phyloP scores from a whole-genome alignment of 2,797 vertebrate genomes.

The Chloroceryle inda region DNA sequence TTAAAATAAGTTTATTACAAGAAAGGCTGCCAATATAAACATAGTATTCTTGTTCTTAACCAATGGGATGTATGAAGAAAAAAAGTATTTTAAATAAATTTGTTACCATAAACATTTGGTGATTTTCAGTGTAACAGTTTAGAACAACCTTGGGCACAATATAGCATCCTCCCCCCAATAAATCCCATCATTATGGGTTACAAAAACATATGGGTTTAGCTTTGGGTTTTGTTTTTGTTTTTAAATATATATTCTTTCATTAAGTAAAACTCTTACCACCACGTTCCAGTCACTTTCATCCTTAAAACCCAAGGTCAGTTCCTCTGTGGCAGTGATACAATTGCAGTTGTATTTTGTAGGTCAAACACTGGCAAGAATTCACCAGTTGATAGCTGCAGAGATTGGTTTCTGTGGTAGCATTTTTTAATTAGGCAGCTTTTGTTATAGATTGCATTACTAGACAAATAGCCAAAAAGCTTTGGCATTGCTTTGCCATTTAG shows the following conservation, averaged over 20 bases:
- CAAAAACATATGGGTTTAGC: neutral
- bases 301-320: neutral
- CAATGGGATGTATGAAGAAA: neutral
- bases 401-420: neutral
- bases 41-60: conserved; percentile 41
- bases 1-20: conserved; percentile 50
- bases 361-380: conserved; percentile 12
- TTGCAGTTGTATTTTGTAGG: neutral
- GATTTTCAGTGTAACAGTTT: neutral
- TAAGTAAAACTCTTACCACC: neutral
- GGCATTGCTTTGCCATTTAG: neutral
- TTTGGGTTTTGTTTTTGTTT: neutral
- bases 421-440: conserved; percentile 29
- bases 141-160: neutral
- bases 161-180: fast-evolving
- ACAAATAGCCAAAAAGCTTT: conserved; percentile 21
- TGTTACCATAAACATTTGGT: neutral
- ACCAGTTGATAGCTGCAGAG: neutral
- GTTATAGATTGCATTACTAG: neutral
- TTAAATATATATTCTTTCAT: neutral
- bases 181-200: neutral
- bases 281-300: neutral
- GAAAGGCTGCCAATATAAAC: conserved; percentile 55
- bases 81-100: conserved; percentile 19
- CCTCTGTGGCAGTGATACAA: neutral